These are phyloP conservation scores for Dendrolimus kikuchii DNA, from an alignment of 1,140 invertebrate genomes.

Conservation along the genomic window DNA sequence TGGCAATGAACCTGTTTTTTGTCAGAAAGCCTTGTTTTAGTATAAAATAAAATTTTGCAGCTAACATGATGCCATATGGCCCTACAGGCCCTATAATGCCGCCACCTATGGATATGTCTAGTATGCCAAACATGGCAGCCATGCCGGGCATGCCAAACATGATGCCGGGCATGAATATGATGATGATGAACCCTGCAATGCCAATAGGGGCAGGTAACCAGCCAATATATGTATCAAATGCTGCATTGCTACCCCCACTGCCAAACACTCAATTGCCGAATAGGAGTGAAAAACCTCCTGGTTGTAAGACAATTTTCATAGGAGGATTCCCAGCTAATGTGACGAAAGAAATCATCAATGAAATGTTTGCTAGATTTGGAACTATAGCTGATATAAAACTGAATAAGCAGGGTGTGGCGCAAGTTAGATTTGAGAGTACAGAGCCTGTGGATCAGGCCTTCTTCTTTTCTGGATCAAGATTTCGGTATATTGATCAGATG, in stretches of 20 bases:
- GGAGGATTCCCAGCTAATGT: slow-evolving; percentile 92
- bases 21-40: background rate
- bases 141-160: slow-evolving; percentile 24
- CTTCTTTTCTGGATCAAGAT: slow-evolving; percentile 88
- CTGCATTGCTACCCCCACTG: slow-evolving; percentile 84
- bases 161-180: slow-evolving; percentile 32
- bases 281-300: slow-evolving; percentile 87
- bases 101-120: slow-evolving; percentile 25
- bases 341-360: slow-evolving; percentile 85
- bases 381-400: slow-evolving; percentile 88
- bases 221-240: slow-evolving; percentile 25
- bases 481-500: slow-evolving; percentile 81
- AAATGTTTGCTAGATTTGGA: slow-evolving; percentile 85
- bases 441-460: slow-evolving; percentile 89
- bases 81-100: slow-evolving; percentile 26
- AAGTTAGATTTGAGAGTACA: slow-evolving; percentile 89
- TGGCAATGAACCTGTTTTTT: background rate
- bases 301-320: slow-evolving; percentile 95
- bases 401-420: slow-evolving; percentile 94
- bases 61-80: slow-evolving; percentile 26
- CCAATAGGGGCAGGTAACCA: slow-evolving; percentile 23
- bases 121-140: slow-evolving; percentile 12
- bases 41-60: slow-evolving; percentile 9
- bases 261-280: slow-evolving; percentile 85
- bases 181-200: slow-evolving; percentile 38